Evolutionary conservation across 2,888 invertebrate genomes (phyloP).

Genomic region (Caenorhabditis sp.): DNA sequence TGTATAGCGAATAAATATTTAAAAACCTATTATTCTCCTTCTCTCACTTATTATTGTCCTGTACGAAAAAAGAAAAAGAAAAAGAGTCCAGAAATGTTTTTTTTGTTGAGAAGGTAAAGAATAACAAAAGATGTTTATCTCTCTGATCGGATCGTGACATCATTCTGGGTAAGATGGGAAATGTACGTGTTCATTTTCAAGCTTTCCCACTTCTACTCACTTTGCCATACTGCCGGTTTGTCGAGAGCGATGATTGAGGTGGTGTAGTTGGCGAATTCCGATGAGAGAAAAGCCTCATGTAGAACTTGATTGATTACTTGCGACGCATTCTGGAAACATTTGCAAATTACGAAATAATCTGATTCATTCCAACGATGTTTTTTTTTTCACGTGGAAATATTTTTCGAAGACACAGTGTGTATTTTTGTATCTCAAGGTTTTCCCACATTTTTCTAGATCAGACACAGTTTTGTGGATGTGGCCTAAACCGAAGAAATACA

Average conservation of each 20-base stretch:
- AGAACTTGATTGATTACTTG: slow-evolving; percentile 54
- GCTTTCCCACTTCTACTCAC: slow-evolving; percentile 33
- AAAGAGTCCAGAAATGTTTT: slow-evolving; percentile 25
- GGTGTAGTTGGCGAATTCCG: slow-evolving; percentile 51
- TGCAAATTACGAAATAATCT: too few species aligned
- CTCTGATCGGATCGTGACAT: background rate
- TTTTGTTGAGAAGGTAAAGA: slow-evolving; percentile 4
- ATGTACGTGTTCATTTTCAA: too few species aligned
- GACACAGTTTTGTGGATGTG: too few species aligned
- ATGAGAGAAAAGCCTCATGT: slow-evolving; percentile 52
- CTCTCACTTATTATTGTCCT: slow-evolving; percentile 6
- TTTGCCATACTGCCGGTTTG: slow-evolving; percentile 55
- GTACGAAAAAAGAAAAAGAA: slow-evolving; percentile 20
- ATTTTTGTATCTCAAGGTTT: too few species aligned
- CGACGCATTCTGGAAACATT: slow-evolving; percentile 52
- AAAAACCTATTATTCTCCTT: background rate
- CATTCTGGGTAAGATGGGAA: background rate
- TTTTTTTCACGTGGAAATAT: too few species aligned
- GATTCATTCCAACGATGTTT: background rate
- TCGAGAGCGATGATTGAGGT: slow-evolving; percentile 45
- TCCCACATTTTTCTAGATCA: too few species aligned
- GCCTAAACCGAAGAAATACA: too few species aligned
- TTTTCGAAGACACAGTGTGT: too few species aligned
- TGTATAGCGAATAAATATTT: background rate
- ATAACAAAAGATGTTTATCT: background rate